These are phyloP conservation scores for Steinernema scapterisci DNA, from an alignment of 2,888 invertebrate species.

Conservation along the genomic window DNA sequence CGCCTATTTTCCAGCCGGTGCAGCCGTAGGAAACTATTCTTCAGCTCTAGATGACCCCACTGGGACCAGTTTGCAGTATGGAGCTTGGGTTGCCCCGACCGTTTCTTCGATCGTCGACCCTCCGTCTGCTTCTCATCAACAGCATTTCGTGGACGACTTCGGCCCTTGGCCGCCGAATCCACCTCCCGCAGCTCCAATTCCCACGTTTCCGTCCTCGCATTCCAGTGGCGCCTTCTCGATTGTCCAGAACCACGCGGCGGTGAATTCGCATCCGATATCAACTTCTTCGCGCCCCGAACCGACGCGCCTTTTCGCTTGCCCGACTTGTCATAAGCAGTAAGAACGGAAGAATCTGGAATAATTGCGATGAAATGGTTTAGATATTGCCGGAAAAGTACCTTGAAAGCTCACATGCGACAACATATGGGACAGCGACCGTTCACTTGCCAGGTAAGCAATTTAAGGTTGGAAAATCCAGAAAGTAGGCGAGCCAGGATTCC, in stretches of 20 bases:
- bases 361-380: not conserved
- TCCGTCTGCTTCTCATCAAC: not conserved
- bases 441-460: conserved; percentile 58
- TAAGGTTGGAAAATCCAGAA: too few species aligned
- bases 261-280: not conserved
- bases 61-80: not conserved
- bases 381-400: conserved; percentile 51
- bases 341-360: not conserved
- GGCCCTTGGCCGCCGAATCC: conserved; percentile 16
- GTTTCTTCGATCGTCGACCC: not conserved
- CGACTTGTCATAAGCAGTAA: conserved; percentile 41
- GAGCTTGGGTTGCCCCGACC: not conserved
- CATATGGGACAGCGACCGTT: conserved; percentile 91
- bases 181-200: not conserved
- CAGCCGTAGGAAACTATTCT: not conserved
- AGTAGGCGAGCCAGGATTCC: too few species aligned
- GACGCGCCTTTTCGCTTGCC: conserved; percentile 39
- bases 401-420: conserved; percentile 94
- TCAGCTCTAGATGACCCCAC: not conserved
- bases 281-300: not conserved
- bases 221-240: conserved; percentile 11
- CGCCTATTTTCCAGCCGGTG: not conserved
- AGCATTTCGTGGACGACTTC: conserved; percentile 4
- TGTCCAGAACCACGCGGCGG: not conserved
- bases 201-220: not conserved